A percentile compares a stretch with the other conserved stretches of the same genome.
Evolutionary conservation across 2,888 invertebrate genomes (phyloP).

Genomic region (Xanthia icteritia): DNA sequence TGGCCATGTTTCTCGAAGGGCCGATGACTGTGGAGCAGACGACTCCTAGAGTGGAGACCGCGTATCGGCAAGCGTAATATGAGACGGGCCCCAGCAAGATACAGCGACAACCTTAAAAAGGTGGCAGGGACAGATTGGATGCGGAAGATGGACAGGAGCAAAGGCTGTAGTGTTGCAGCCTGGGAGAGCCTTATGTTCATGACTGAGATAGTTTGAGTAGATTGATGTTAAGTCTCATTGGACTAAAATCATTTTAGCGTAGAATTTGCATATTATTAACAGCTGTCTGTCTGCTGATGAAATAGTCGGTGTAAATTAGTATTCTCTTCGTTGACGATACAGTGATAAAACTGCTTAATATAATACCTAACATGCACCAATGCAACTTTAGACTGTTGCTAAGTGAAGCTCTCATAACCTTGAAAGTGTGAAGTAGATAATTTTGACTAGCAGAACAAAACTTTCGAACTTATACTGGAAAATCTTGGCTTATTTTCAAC

Average conservation of each 20-base stretch:
- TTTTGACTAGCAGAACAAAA: neutral
- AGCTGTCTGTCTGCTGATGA: neutral
- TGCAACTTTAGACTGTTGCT: slow-evolving; percentile 17
- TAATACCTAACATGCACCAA: slow-evolving; percentile 14
- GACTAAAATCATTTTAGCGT: neutral
- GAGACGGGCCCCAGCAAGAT: neutral
- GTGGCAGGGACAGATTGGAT: neutral
- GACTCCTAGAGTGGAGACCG: neutral
- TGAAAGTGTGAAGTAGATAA: neutral
- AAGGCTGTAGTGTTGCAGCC: neutral
- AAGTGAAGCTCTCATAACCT: slow-evolving; percentile 7
- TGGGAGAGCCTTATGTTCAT: neutral
- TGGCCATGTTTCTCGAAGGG: neutral
- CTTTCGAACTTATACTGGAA: neutral
- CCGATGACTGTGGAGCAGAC: neutral
- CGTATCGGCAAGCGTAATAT: neutral
- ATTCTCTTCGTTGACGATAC: slow-evolving; percentile 17
- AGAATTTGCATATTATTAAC: neutral
- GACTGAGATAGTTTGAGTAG: neutral
- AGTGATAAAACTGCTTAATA: slow-evolving; percentile 11
- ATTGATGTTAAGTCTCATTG: neutral
- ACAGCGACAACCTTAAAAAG: no score
- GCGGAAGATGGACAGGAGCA: neutral
- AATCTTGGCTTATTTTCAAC: neutral
- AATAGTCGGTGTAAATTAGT: neutral